Conservation (phyloP, 2,888 invertebrate species). For the Chaitophorus viminalis region DNA sequence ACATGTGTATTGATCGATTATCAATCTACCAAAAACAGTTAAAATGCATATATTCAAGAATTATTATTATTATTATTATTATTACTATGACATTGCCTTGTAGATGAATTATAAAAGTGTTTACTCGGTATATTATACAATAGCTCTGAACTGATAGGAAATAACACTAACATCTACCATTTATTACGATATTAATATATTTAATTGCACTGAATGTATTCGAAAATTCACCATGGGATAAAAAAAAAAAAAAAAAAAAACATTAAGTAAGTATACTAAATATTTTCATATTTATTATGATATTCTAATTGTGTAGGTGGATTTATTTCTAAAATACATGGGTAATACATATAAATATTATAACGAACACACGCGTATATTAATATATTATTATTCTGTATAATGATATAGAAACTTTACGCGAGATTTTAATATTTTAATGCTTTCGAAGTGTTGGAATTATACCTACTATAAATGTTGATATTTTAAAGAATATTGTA, state of each 20-base stretch:
- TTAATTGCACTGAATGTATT: slow-evolving; percentile 3
- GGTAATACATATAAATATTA: too few species aligned
- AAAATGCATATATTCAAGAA: background rate
- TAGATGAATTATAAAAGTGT: slow-evolving; percentile 22
- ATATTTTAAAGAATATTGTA: too few species aligned
- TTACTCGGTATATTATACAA: slow-evolving; percentile 10
- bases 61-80: slow-evolving; percentile 25
- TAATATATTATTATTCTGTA: too few species aligned
- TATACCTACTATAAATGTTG: too few species aligned
- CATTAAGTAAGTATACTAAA: background rate
- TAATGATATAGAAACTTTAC: too few species aligned
- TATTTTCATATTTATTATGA: slow-evolving; percentile 9
- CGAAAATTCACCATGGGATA: slow-evolving; percentile 12
- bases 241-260: background rate
- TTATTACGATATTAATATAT: slow-evolving; percentile 13
- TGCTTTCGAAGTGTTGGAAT: too few species aligned
- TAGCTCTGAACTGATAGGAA: slow-evolving; percentile 23
- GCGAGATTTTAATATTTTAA: too few species aligned
- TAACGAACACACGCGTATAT: too few species aligned
- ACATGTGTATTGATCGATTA: background rate
- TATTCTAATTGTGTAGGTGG: background rate
- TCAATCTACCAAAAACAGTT: background rate
- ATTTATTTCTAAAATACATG: slow-evolving; percentile 13
- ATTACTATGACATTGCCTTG: background rate
- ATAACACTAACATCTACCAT: background rate